Base-by-base conservation (phyloP, 2,888 invertebrate genomes). In the Bruchidius siliquastri region DNA sequence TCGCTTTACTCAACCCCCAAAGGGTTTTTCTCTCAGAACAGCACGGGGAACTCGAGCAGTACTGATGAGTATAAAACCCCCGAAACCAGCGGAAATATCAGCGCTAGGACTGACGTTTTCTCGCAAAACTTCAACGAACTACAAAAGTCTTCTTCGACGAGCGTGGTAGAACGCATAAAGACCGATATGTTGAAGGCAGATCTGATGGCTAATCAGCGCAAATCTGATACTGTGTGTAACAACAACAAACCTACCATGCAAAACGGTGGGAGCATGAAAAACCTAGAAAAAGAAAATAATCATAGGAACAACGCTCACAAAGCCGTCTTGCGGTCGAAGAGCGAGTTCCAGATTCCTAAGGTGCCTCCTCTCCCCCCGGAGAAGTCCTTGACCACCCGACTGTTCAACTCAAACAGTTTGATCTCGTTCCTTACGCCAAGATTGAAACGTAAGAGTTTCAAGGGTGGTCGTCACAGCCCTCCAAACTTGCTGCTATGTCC, bases 371-470 rank as follows among this genome's bases (percentile, higher is more conserved):
- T 75, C 1, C 77, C 78, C 6, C 22, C 75, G n/a, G 78, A 80
- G n/a, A 77, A 78, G 21, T 76, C 78, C 8, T 78, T 78, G 22
- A 82, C 83, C 71, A 79, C 81, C 66, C 80, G 80, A 74, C 80
- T 81, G 68, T 83, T 84, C 72, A 81, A 82, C 75, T 82, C 84
- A 1, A 84, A 85, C 72, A 82, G 88, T 81, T 81, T 90, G 75
- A 89, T 90, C 83, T 88, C 88, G 75, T 90, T 90, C 81, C 84
- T 90, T 77, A 91, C 91, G 74, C 91, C 91, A 71, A 86, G 90
- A 69, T 88, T 90, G 73, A 77, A 76, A 71, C 69, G 78, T 68
- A 77, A 76, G 69, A 76, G 76, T 71, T 22, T 68, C 4, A 71
- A 72, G 26, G 72, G 75, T n/a, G 72, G 72, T 1, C 66, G 73